Conservation (phyloP, 2,888 invertebrate species). For the Polydrusus cervinus region DNA sequence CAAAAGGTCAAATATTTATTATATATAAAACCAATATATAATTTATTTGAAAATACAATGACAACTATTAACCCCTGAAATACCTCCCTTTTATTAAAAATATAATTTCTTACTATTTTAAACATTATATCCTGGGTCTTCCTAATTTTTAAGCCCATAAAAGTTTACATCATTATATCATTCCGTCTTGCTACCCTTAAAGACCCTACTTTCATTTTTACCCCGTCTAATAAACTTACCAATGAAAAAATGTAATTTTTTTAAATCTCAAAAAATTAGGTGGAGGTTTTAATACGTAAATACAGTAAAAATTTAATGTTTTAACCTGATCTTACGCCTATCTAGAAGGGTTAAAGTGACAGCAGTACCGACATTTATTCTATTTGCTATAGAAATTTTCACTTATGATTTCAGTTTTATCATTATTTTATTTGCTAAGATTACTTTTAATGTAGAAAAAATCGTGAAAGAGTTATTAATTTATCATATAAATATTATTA, state of each 20-base stretch:
- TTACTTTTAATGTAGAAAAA: neutral
- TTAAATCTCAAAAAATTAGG: slow-evolving; percentile 2
- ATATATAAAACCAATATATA: neutral
- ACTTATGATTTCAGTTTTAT: neutral
- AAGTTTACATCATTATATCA: neutral
- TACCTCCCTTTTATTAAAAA: neutral
- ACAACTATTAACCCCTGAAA: neutral
- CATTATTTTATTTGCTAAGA: neutral
- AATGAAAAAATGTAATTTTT: slow-evolving; percentile 39
- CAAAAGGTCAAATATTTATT: neutral
- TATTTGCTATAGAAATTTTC: neutral
- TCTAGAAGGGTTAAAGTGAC: neutral
- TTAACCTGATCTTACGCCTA: neutral
- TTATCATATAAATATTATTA: too few species aligned
- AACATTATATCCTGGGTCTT: neutral
- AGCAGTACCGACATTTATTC: neutral
- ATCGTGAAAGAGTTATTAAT: too few species aligned
- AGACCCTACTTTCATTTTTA: neutral
- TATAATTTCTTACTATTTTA: neutral
- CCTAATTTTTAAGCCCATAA: slow-evolving; percentile 17
- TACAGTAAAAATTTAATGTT: neutral
- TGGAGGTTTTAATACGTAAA: neutral
- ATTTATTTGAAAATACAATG: neutral
- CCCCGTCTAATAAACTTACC: neutral
- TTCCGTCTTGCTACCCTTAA: neutral